These are phyloP conservation scores for Paracanthobrama guichenoti DNA, from an alignment of 2,113 vertebrate genomes.

Conservation along the genomic window DNA sequence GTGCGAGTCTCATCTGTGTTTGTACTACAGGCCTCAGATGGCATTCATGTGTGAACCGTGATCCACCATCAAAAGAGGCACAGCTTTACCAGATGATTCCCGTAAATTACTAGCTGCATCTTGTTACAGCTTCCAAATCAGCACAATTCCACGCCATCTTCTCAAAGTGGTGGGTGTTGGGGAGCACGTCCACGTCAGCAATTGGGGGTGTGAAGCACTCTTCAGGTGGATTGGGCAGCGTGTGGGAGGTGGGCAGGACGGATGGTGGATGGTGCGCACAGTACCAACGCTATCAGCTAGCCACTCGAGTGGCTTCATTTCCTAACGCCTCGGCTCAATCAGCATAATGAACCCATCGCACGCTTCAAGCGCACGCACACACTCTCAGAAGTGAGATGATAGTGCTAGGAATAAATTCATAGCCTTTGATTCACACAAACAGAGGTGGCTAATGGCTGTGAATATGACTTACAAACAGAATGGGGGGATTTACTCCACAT, in stretches of 20 bases:
- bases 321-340: slow-evolving; percentile 42
- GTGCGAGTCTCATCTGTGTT: slow-evolving; percentile 45
- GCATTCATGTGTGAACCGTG: not conserved
- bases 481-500: slow-evolving; percentile 67
- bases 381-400: slow-evolving; percentile 39
- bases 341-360: slow-evolving; percentile 32
- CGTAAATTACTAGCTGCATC: slow-evolving; percentile 30
- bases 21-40: slow-evolving; percentile 43
- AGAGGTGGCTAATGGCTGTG: slow-evolving; percentile 45
- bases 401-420: slow-evolving; percentile 43
- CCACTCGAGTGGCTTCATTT: slow-evolving; percentile 38
- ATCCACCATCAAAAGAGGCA: slow-evolving; percentile 32
- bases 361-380: slow-evolving; percentile 16
- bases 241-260: slow-evolving; percentile 15
- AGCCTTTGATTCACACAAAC: not conserved
- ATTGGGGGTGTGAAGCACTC: slow-evolving; percentile 31
- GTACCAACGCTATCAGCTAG: slow-evolving; percentile 54
- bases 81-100: slow-evolving; percentile 45
- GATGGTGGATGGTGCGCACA: not conserved
- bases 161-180: not conserved
- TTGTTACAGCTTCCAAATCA: slow-evolving; percentile 35
- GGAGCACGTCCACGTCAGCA: not conserved
- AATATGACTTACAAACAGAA: slow-evolving; percentile 35
- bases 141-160: not conserved
- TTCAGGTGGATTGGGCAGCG: slow-evolving; percentile 47